These are phyloP conservation scores for Turdus rufiventris DNA, from an alignment of 2,113 vertebrate genomes.

Conservation along the genomic window DNA sequence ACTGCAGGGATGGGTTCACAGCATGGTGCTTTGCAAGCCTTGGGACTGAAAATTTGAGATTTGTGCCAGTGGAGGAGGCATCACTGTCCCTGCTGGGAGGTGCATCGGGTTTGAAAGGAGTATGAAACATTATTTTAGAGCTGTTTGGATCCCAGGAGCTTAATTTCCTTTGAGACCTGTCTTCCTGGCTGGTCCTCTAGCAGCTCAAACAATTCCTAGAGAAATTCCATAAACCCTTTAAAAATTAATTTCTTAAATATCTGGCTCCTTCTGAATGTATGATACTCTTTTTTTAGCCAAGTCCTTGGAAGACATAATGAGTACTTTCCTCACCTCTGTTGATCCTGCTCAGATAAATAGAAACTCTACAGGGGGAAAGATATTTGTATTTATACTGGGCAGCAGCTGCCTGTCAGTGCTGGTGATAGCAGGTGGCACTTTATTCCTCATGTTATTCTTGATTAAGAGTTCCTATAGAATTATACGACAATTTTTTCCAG, in stretches of 20 bases:
- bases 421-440: neutral
- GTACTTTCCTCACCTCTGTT: constrained; percentile 8
- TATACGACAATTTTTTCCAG: neutral
- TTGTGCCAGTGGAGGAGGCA: neutral
- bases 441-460: neutral
- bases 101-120: neutral
- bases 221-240: neutral
- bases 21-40: neutral
- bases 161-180: neutral
- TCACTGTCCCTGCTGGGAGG: neutral
- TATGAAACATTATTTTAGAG: neutral
- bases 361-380: neutral
- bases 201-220: neutral
- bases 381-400: neutral
- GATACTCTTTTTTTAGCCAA: neutral
- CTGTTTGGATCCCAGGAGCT: neutral
- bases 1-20: neutral
- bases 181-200: neutral
- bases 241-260: neutral
- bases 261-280: neutral
- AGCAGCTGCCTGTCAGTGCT: constrained; percentile 13
- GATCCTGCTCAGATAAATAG: neutral
- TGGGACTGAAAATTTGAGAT: neutral
- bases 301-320: constrained; percentile 5
- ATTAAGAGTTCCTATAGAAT: neutral